A percentile compares a stretch with the other conserved stretches of the same genome.
Conservation (phyloP, 2,113 vertebrate species). For the Lipotes vexillifer region DNA sequence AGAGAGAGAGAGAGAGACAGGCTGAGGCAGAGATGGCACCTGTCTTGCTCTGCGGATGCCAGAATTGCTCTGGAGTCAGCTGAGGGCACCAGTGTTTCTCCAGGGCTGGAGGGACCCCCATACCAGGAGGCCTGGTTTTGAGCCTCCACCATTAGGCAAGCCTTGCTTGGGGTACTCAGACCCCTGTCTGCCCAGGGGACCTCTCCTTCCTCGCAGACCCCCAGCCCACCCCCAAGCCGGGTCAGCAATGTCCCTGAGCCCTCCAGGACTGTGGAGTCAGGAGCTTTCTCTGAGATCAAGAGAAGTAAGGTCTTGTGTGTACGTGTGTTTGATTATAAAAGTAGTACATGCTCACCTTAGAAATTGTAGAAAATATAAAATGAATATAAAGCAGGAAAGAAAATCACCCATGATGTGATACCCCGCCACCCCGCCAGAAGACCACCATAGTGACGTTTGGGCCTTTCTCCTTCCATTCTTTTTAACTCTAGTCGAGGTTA, state of each 20-base stretch:
- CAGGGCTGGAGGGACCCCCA: not conserved
- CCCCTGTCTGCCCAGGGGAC: not conserved
- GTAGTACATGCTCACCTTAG: not conserved
- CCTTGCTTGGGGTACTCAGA: not conserved
- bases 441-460: not conserved
- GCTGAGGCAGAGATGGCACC: not conserved
- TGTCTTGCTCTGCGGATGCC: fast-evolving
- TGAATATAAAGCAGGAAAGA: not conserved
- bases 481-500: not conserved
- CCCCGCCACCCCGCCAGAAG: not conserved
- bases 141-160: not conserved
- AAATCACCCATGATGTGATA: not conserved
- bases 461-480: not conserved
- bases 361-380: not conserved
- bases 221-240: not conserved
- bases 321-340: not conserved
- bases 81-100: not conserved
- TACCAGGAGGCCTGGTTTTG: not conserved
- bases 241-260: not conserved
- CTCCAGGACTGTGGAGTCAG: fast-evolving
- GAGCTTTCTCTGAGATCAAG: not conserved
- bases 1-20: not conserved
- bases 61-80: not conserved
- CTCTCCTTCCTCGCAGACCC: not conserved
- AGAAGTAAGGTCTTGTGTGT: not conserved